Percentiles rank a stretch among this genome's conserved stretches.
Evolutionary conservation across 1,140 invertebrate species (phyloP).

Genomic region (Ladona fulva): DNA sequence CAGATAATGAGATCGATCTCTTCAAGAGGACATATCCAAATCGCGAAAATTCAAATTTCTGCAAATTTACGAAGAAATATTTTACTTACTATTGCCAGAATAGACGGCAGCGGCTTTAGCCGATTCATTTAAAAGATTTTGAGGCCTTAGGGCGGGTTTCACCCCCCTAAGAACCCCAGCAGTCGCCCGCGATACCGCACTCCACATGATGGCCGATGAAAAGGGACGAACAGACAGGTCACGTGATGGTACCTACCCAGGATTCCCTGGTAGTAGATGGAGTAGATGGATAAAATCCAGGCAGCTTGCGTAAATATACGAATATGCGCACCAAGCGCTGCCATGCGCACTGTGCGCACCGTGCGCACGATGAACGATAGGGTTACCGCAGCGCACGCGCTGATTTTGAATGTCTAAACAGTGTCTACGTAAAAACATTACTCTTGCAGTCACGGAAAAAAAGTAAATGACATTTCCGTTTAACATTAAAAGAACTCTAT

Average conservation of each 20-base stretch:
- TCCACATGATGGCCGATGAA: constrained; percentile 50
- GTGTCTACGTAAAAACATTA: no score
- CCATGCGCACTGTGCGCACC: no score
- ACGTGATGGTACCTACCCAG: constrained; percentile 20
- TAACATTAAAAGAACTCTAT: no score
- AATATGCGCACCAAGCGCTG: neutral
- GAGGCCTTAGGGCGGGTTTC: constrained; percentile 43
- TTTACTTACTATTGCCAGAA: constrained; percentile 49
- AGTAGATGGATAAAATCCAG: neutral
- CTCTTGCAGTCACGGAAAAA: no score
- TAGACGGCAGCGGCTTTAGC: constrained; percentile 42
- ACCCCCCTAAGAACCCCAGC: constrained; percentile 47
- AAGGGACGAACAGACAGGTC: constrained; percentile 25
- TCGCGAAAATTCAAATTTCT: neutral
- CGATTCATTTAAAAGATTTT: constrained; percentile 43
- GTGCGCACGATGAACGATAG: no score
- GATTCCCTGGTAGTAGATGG: neutral
- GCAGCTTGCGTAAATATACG: neutral
- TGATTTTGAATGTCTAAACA: no score
- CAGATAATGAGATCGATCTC: neutral
- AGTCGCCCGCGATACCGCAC: constrained; percentile 48
- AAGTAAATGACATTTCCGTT: no score
- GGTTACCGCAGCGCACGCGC: no score
- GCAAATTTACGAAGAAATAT: neutral
- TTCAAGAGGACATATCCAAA: neutral